Base-by-base conservation (phyloP, 2,113 vertebrate genomes). In the Brachionichthys hirsutus region DNA sequence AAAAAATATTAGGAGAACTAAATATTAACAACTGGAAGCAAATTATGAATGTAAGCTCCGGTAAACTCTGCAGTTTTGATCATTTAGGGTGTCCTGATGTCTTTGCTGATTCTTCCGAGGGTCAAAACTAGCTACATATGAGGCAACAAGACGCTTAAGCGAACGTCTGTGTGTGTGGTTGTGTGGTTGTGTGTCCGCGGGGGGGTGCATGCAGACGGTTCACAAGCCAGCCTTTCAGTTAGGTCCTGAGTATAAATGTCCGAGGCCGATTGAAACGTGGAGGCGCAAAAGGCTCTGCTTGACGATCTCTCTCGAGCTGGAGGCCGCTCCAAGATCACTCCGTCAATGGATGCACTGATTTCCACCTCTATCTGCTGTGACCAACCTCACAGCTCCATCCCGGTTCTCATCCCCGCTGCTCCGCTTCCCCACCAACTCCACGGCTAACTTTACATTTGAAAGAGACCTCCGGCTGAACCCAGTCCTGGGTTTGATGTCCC, bases 161-260 rank as follows among this genome's bases (percentile, higher is more conserved):
- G 74, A 62, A 61, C 62, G 78, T 64, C 34, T 65, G 15, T n/a
- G 47, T 63, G 54, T 67, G 41, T 49, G 56, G 18, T 52, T 41
- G 18, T 43, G 49, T 41, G 41, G 52, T 30, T 43, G 66, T 59
- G 41, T n/a, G 58, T 54, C 56, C 62, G 16, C 61, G 46, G 54
- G 70, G 70, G 78, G 73, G 66, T 85, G 73, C 75, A 80, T 85
- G 73, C 81, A 86, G 82, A 86, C 81, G 86, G 83, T 84, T 87
- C 72, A 84, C 83, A 85, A 88, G 74, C 82, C 87, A 88, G 80
- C 83, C 85, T 89, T 90, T 90, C 85, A 90, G 88, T 90, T 89
- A 89, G 77, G 77, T 76, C 81, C 46, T 17, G 73, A 80, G 88
- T 88, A 87, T 88, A 88, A 89, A 90, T 89, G 89, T 90, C 81